Evolutionary conservation across 2,888 invertebrate species (phyloP).

Genomic region (Aplocera efformata): DNA sequence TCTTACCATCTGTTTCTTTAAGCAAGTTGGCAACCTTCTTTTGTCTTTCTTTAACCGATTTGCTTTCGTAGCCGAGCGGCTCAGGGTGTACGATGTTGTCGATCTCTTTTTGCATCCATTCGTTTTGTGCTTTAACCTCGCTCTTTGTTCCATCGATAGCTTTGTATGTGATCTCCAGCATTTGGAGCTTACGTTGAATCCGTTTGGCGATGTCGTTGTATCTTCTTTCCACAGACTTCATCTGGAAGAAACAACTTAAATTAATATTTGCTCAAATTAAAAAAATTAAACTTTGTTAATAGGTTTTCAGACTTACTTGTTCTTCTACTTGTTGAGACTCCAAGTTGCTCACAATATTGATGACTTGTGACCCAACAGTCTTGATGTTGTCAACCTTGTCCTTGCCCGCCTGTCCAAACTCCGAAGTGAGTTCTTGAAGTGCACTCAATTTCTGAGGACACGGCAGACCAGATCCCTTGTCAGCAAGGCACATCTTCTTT

Average conservation of each 20-base stretch:
- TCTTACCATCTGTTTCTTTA: conserved; percentile 92
- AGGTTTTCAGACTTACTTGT: conserved; percentile 72
- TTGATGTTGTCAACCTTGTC: conserved; percentile 86
- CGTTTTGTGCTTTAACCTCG: conserved; percentile 89
- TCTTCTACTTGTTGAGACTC: conserved; percentile 96
- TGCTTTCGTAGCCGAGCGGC: conserved; percentile 88
- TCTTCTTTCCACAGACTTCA: conserved; percentile 90
- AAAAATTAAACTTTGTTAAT: neutral
- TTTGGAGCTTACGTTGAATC: conserved; percentile 90
- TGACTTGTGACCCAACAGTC: conserved; percentile 84
- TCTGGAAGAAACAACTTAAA: conserved; percentile 55
- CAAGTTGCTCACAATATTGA: conserved; percentile 90
- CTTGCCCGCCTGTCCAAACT: conserved; percentile 87
- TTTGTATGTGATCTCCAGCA: conserved; percentile 90
- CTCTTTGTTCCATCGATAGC: conserved; percentile 89
- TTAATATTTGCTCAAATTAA: neutral
- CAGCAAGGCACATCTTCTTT: conserved; percentile 90
- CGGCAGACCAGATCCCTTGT: conserved; percentile 90
- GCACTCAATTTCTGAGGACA: conserved; percentile 89
- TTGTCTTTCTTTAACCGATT: conserved; percentile 87
- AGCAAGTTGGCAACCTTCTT: conserved; percentile 86
- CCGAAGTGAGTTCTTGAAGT: conserved; percentile 85
- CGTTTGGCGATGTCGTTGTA: conserved; percentile 92
- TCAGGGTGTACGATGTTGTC: conserved; percentile 83
- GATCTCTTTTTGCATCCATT: conserved; percentile 89